phyloP scores from a whole-genome alignment of 2,113 vertebrate genomes.

The Gyps fulvus region DNA sequence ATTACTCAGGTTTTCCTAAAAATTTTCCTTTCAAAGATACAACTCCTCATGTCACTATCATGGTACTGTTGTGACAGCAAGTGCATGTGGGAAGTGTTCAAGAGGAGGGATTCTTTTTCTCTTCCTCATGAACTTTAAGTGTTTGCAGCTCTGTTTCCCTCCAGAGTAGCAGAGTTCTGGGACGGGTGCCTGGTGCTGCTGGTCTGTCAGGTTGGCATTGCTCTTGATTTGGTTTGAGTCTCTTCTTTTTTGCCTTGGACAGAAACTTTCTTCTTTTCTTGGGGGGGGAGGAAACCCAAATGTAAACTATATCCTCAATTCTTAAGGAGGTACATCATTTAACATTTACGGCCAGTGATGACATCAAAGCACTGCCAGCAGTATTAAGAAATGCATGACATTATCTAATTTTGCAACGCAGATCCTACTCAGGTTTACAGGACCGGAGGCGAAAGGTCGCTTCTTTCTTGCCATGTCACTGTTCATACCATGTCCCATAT shows the following conservation, averaged over 20 bases:
- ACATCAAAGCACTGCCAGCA: neutral
- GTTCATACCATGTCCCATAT: fast-evolving
- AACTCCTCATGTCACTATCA: fast-evolving
- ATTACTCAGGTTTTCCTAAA: neutral
- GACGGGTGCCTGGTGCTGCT: fast-evolving
- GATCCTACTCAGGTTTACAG: neutral
- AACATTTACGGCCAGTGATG: neutral
- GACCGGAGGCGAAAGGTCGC: fast-evolving
- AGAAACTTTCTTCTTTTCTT: neutral
- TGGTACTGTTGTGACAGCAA: neutral
- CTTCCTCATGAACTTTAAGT: fast-evolving
- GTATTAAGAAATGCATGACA: neutral
- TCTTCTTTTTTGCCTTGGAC: neutral
- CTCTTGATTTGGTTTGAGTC: neutral
- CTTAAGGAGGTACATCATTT: neutral
- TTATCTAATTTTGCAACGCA: neutral
- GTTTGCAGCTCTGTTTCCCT: neutral
- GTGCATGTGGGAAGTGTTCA: neutral
- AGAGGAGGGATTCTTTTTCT: neutral
- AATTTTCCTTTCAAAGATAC: neutral
- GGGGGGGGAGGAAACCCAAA: fast-evolving
- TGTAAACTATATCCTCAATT: neutral
- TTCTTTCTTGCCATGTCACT: neutral
- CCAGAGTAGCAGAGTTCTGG: neutral
- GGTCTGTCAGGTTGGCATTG: neutral